Evolutionary conservation across 2,888 invertebrate genomes (phyloP).

Genomic region (Laothoe populi): DNA sequence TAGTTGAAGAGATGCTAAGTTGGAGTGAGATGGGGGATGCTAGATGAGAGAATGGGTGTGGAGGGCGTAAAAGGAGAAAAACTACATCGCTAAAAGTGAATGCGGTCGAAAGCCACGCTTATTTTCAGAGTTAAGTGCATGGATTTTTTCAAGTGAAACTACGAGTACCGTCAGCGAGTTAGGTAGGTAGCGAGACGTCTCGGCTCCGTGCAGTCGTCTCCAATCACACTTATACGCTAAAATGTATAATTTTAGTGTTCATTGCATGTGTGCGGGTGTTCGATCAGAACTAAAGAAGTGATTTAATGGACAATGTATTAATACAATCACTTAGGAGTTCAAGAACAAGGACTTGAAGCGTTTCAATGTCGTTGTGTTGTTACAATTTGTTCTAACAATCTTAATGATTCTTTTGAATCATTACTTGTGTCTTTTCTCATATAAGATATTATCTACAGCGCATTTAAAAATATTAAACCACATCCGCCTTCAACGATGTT

Average conservation of each 20-base stretch:
- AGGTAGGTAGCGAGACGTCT: conserved; percentile 30
- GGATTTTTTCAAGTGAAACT: conserved; percentile 82
- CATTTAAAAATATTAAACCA: no score
- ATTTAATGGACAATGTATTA: no score
- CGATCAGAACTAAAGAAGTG: neutral
- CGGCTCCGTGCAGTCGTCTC: conserved; percentile 2
- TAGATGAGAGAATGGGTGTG: conserved; percentile 75
- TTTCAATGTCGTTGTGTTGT: no score
- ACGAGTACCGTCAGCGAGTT: conserved; percentile 55
- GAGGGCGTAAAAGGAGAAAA: conserved; percentile 84
- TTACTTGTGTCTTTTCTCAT: no score
- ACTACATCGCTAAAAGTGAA: conserved; percentile 85
- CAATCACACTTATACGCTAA: conserved; percentile 1
- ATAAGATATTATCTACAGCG: no score
- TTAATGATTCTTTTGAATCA: no score
- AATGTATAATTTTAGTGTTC: neutral
- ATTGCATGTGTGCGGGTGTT: neutral
- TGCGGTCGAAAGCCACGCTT: conserved; percentile 84
- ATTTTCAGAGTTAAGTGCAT: conserved; percentile 83
- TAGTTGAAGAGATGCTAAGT: conserved; percentile 66
- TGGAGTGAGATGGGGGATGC: conserved; percentile 71
- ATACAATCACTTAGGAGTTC: no score
- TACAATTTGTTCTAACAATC: no score
- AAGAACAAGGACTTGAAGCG: no score
- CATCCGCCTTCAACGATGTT: neutral